Evolutionary conservation across 2,113 vertebrate species (phyloP).

Genomic region (Protobothrops flavoviridis): DNA sequence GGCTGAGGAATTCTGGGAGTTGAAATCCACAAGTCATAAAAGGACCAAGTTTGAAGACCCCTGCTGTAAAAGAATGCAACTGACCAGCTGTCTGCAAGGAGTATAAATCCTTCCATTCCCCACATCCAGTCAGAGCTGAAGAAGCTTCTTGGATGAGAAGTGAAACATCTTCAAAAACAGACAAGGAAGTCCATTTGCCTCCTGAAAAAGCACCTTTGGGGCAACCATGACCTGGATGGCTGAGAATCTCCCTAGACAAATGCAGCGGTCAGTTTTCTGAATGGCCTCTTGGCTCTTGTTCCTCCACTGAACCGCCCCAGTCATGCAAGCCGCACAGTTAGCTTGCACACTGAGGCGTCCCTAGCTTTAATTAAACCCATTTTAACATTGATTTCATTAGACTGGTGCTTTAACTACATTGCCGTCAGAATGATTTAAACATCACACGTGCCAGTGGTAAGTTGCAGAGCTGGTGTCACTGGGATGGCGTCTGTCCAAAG

Average conservation of each 20-base stretch:
- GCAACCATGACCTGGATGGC: no score
- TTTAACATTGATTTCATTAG: conserved; percentile 36
- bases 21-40: no score
- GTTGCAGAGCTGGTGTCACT: not conserved
- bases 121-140: no score
- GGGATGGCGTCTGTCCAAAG: not conserved
- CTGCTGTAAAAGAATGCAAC: no score
- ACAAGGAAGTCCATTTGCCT: no score
- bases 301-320: not conserved
- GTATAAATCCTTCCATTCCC: no score
- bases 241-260: not conserved
- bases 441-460: not conserved
- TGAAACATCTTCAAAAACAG: no score
- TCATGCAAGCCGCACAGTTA: not conserved
- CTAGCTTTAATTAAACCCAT: conserved; percentile 25
- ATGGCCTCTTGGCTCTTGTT: not conserved
- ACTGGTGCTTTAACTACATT: conserved; percentile 23
- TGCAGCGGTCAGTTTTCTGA: not conserved
- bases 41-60: no score
- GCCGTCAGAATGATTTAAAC: conserved; percentile 24
- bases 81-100: no score
- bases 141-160: no score
- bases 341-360: not conserved
- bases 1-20: no score
- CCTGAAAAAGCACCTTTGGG: no score